Evolutionary conservation across 1,140 invertebrate species (phyloP).

Genomic region (Brachystomella parvula): DNA sequence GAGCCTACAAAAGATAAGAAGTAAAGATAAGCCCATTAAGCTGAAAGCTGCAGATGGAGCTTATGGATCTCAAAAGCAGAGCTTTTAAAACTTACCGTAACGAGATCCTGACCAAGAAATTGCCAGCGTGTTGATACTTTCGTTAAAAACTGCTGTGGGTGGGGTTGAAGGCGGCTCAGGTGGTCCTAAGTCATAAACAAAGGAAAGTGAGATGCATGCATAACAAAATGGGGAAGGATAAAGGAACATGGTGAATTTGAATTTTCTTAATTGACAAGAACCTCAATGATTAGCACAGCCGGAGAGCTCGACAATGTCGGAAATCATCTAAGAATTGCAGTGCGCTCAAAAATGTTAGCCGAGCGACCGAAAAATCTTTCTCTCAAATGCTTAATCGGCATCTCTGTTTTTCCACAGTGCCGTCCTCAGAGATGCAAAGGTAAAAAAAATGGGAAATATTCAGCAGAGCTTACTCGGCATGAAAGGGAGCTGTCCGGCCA

Average conservation of each 20-base stretch:
- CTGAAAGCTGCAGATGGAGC: not conserved
- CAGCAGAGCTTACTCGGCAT: too few relatives aligned
- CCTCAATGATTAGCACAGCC: not conserved
- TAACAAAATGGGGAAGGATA: too few relatives aligned
- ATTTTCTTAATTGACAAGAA: not conserved
- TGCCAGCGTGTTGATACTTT: conserved; percentile 44
- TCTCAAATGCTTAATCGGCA: too few relatives aligned
- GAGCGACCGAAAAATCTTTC: not conserved
- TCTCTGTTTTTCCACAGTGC: too few relatives aligned
- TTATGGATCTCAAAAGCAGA: not conserved
- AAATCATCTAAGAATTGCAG: not conserved
- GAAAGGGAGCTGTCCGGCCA: too few relatives aligned
- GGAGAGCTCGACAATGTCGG: not conserved
- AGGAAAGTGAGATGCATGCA: too few relatives aligned
- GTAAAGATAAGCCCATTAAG: not conserved
- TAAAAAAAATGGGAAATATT: too few relatives aligned
- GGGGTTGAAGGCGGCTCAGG: conserved; percentile 64
- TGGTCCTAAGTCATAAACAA: conserved; percentile 48
- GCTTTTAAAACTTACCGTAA: conserved; percentile 50
- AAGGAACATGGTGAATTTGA: not conserved
- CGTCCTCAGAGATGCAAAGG: too few relatives aligned
- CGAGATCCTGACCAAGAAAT: conserved; percentile 71
- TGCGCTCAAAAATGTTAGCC: not conserved
- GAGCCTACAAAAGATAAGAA: not conserved
- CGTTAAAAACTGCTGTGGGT: conserved; percentile 48